Conservation (phyloP, 2,797 vertebrate genomes). For the Pyrocephalus nanus region DNA sequence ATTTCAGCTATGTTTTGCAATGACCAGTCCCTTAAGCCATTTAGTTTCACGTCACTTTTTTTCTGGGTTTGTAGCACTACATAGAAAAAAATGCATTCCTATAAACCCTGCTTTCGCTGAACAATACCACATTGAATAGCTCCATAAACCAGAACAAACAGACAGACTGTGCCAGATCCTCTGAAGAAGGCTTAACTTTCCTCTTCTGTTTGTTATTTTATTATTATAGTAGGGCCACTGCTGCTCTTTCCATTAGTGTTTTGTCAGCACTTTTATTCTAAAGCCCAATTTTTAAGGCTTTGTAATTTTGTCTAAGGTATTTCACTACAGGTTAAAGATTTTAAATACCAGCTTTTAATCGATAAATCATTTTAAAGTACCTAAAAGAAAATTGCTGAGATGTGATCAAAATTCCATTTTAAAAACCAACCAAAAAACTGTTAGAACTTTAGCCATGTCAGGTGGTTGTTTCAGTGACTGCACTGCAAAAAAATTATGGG, state of each 20-base stretch:
- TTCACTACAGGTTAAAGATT: not conserved
- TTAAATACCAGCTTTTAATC: not conserved
- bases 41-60: not conserved
- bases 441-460: not conserved
- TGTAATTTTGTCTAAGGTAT: conserved; percentile 9
- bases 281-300: not conserved
- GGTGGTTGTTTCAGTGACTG: not conserved
- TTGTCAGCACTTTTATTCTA: conserved; percentile 1
- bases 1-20: conserved; percentile 19
- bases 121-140: conserved; percentile 22
- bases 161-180: conserved; percentile 14
- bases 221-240: not conserved
- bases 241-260: not conserved
- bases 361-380: not conserved
- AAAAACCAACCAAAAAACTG: not conserved
- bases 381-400: not conserved
- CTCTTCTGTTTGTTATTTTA: conserved; percentile 31
- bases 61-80: not conserved
- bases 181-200: conserved; percentile 4
- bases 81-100: not conserved
- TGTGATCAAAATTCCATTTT: not conserved
- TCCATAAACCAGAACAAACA: conserved; percentile 33
- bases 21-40: not conserved
- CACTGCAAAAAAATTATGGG: not conserved
- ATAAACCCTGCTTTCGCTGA: conserved; percentile 45